Evolutionary conservation across 2,113 vertebrate species (phyloP).

Genomic region (Macaca mulatta): DNA sequence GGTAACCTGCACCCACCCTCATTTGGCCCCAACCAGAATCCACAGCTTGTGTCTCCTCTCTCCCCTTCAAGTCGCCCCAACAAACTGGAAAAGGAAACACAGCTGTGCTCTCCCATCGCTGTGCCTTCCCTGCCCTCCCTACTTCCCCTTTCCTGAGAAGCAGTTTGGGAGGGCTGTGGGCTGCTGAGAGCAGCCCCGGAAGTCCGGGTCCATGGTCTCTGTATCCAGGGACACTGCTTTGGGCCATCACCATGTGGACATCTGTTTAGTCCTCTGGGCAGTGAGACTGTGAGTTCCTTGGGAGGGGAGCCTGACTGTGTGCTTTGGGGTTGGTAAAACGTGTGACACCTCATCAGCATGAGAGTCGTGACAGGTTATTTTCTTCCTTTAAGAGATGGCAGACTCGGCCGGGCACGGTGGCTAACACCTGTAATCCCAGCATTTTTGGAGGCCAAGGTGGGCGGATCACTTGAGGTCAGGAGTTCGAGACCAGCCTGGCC

Average conservation of each 20-base stretch:
- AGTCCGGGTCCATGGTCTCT: background rate
- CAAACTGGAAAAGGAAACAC: no score
- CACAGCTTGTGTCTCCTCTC: rapidly evolving
- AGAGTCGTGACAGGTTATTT: rapidly evolving
- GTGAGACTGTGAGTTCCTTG: background rate
- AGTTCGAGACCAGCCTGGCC: no score
- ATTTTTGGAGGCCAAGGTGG: no score
- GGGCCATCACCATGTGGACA: rapidly evolving
- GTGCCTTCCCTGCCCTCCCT: rapidly evolving
- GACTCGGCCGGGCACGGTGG: no score
- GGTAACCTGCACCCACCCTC: rapidly evolving
- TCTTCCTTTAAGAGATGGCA: background rate
- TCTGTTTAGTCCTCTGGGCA: background rate
- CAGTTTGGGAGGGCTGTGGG: background rate
- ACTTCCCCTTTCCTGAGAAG: background rate
- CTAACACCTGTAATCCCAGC: no score
- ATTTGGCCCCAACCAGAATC: rapidly evolving
- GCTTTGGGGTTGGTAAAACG: rapidly evolving
- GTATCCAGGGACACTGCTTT: rapidly evolving
- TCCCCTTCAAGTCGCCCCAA: rapidly evolving
- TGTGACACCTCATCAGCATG: rapidly evolving
- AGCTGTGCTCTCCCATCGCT: background rate
- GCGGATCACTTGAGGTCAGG: no score
- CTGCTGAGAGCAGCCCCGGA: no score
- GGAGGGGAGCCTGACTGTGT: rapidly evolving